Evolutionary conservation across 2,888 invertebrate genomes (phyloP).

Genomic region (Graphium colonna): DNA sequence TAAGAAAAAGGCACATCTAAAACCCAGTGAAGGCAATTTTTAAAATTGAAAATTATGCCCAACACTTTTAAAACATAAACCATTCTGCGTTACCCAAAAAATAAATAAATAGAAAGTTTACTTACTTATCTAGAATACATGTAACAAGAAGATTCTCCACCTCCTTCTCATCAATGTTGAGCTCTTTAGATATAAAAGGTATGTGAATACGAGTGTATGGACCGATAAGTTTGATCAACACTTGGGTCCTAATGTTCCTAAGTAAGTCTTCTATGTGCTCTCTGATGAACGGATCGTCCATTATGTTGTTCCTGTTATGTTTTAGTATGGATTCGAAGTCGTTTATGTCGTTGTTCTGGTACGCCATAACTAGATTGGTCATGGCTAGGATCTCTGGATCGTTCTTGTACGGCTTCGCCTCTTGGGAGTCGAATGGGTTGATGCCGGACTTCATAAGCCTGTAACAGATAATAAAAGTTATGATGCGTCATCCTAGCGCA

Average conservation of each 20-base stretch:
- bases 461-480: constrained; percentile 21
- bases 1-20: too few species aligned
- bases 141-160: constrained; percentile 98
- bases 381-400: constrained; percentile 99
- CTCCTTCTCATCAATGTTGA: constrained; percentile 95
- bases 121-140: constrained; percentile 97
- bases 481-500: not conserved
- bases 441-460: constrained; percentile 99
- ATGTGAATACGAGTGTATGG: constrained; percentile 99
- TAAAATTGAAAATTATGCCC: too few species aligned
- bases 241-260: constrained; percentile 97
- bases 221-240: constrained; percentile 96
- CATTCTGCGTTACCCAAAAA: too few species aligned
- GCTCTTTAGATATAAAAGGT: constrained; percentile 96
- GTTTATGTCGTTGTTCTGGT: constrained; percentile 98
- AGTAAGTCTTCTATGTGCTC: constrained; percentile 99
- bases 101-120: constrained; percentile 31
- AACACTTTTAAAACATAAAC: too few species aligned
- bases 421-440: constrained; percentile 99
- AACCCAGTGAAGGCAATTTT: too few species aligned
- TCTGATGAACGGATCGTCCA: constrained; percentile 99
- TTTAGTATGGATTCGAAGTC: constrained; percentile 98
- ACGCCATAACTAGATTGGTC: constrained; percentile 98
- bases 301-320: constrained; percentile 94
- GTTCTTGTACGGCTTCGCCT: constrained; percentile 99